Percentiles rank a stretch among this genome's conserved stretches.
These are phyloP conservation scores for Botia almorhae DNA, from an alignment of 2,797 vertebrate genomes.

Conservation along the genomic window DNA sequence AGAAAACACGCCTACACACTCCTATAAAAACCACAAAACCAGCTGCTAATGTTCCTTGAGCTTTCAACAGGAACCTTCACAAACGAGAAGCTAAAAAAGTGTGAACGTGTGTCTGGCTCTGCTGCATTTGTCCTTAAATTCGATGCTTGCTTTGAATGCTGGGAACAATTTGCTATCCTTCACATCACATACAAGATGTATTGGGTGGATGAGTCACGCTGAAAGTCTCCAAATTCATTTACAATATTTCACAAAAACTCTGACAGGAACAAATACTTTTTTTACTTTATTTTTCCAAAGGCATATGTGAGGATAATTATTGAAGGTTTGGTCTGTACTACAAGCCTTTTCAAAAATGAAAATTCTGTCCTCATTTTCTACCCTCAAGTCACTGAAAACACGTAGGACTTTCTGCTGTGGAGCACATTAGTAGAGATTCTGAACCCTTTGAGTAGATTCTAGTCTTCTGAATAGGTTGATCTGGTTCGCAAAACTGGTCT, in stretches of 20 bases:
- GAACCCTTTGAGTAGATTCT: no score
- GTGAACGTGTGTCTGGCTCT: background rate
- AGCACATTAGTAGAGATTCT: no score
- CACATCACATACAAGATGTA: background rate
- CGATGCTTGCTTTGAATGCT: slow-evolving; percentile 6
- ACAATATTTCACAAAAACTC: slow-evolving; percentile 14
- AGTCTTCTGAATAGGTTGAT: no score
- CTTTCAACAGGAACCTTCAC: background rate
- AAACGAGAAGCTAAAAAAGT: background rate
- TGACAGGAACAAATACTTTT: background rate
- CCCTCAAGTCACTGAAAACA: no score
- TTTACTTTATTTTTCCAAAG: background rate
- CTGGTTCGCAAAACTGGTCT: no score
- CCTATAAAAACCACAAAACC: background rate
- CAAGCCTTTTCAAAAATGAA: no score
- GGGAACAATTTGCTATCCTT: slow-evolving; percentile 15
- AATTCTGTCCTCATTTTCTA: no score
- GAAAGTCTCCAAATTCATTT: slow-evolving; percentile 24
- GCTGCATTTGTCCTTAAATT: no score
- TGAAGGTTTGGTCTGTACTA: background rate
- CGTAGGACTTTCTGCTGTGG: no score
- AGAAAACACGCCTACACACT: slow-evolving; percentile 33
- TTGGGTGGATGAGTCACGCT: slow-evolving; percentile 34
- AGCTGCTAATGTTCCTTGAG: background rate
- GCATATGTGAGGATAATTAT: background rate